Conservation (phyloP, 2,888 invertebrate species). For the Operophtera brumata region DNA sequence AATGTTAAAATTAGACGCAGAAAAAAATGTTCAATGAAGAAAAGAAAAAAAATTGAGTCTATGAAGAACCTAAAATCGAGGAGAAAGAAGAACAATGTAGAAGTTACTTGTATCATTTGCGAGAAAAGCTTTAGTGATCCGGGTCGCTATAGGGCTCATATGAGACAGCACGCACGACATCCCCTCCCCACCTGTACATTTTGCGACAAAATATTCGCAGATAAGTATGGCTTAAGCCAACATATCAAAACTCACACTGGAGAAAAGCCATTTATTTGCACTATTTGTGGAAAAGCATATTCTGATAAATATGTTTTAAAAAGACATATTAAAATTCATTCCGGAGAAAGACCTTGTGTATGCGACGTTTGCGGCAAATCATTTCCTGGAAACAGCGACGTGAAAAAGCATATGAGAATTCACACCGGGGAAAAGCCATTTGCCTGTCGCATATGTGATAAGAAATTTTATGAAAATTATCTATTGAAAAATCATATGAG, state of each 20-base stretch:
- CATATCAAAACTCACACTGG: not conserved
- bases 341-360: not conserved
- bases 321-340: slow-evolving; percentile 8
- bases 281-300: slow-evolving; percentile 5
- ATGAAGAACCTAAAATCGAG: not conserved
- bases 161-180: not conserved
- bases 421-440: slow-evolving; percentile 13
- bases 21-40: not conserved
- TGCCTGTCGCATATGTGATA: slow-evolving; percentile 13
- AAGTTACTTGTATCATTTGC: not conserved
- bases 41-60: not conserved
- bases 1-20: not conserved
- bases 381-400: slow-evolving; percentile 1
- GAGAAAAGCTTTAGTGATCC: not conserved
- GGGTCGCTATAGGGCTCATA: not conserved
- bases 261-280: slow-evolving; percentile 1
- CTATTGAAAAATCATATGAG: slow-evolving; percentile 15
- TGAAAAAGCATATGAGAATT: slow-evolving; percentile 8
- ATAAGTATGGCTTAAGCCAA: not conserved
- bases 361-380: slow-evolving; percentile 4
- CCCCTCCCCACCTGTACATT: not conserved
- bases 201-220: not conserved
- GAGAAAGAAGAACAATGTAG: no score
- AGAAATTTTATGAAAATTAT: slow-evolving; percentile 17
- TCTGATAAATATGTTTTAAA: slow-evolving; percentile 5